A percentile compares a stretch with the other conserved stretches of the same genome.
These are phyloP conservation scores for Euphonia xanthogaster DNA, from an alignment of 2,797 vertebrate genomes.

Conservation along the genomic window DNA sequence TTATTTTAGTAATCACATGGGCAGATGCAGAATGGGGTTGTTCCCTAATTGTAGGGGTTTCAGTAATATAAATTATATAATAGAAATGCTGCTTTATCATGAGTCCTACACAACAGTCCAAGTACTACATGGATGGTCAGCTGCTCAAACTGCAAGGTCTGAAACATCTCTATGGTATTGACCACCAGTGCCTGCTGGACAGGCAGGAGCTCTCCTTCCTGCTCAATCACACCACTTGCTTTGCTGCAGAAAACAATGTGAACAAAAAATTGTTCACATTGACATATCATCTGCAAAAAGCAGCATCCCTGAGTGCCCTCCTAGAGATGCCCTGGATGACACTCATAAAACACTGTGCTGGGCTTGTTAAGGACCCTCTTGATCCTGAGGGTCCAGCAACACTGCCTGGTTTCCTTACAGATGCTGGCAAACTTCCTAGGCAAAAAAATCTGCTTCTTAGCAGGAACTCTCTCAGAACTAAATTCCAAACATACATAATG, in stretches of 20 bases:
- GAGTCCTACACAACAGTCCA: neutral
- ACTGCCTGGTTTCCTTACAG: neutral
- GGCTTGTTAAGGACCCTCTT: neutral
- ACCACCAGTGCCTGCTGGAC: neutral
- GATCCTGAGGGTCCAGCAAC: neutral
- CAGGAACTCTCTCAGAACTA: neutral
- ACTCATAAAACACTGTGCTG: neutral
- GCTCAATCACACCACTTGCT: neutral
- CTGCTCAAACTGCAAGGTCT: neutral
- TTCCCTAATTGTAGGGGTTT: neutral
- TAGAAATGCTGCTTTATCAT: neutral
- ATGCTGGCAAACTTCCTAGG: neutral
- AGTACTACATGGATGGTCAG: neutral
- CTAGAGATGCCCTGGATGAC: neutral
- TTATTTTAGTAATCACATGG: neutral
- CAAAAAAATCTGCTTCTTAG: neutral
- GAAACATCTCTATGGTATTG: neutral
- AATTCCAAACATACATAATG: neutral
- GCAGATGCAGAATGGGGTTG: neutral
- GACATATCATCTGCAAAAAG: neutral
- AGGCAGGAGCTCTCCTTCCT: neutral
- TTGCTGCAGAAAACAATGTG: neutral
- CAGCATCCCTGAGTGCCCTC: neutral
- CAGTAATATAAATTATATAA: neutral
- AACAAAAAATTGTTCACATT: neutral